Conservation (phyloP, 2,113 vertebrate genomes). For the Callipepla californica region DNA sequence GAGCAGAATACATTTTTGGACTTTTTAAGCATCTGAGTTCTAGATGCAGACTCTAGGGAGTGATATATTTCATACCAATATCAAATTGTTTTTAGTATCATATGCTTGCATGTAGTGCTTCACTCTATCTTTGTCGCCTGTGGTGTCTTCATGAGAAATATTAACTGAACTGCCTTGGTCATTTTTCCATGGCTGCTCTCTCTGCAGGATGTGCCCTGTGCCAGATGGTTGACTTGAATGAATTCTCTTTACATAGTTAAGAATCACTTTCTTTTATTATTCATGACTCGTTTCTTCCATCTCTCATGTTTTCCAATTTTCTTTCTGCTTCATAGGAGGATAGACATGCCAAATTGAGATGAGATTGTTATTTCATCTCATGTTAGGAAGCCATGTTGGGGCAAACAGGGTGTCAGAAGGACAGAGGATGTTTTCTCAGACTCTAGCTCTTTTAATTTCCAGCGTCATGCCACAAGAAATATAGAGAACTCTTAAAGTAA, state of each 20-base stretch:
- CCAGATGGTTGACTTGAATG: constrained; percentile 69
- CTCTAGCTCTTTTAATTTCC: neutral
- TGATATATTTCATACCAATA: neutral
- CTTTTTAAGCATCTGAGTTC: neutral
- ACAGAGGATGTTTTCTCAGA: constrained; percentile 10
- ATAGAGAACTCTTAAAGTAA: neutral
- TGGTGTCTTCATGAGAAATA: constrained; percentile 51
- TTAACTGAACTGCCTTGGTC: constrained; percentile 23
- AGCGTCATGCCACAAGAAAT: neutral
- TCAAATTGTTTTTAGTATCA: neutral
- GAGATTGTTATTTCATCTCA: constrained; percentile 25
- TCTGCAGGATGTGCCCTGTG: constrained; percentile 59
- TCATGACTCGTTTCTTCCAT: constrained; percentile 65
- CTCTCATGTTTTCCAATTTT: constrained; percentile 58
- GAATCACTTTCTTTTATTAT: constrained; percentile 69
- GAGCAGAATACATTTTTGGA: neutral
- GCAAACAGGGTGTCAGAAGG: neutral
- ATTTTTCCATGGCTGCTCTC: constrained; percentile 57
- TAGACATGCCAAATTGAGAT: constrained; percentile 26
- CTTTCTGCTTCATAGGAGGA: neutral
- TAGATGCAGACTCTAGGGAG: neutral
- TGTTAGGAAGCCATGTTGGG: neutral
- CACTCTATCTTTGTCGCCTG: constrained; percentile 5
- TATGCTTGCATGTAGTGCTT: neutral
- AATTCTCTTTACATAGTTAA: constrained; percentile 62